These are phyloP conservation scores for Lordiphosa collinella DNA, from an alignment of 1,140 invertebrate species.

Conservation along the genomic window DNA sequence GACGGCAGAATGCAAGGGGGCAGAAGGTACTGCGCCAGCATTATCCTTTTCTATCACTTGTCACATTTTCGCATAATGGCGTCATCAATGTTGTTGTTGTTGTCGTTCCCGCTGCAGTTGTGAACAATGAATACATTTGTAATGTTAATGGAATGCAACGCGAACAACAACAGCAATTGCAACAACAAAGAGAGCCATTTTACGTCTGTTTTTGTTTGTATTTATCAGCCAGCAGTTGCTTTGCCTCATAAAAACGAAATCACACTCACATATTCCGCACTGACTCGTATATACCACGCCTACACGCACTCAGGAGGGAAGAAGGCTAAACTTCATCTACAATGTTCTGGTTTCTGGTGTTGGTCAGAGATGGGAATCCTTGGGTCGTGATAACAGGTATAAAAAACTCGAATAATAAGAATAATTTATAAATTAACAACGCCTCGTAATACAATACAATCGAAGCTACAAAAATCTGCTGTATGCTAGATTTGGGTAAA, in stretches of 20 bases:
- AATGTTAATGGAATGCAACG: slow-evolving; percentile 73
- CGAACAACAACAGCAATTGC: slow-evolving; percentile 30
- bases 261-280: background rate
- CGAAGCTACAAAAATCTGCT: too few relatives aligned
- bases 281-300: slow-evolving; percentile 17
- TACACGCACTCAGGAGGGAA: slow-evolving; percentile 17
- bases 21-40: slow-evolving; percentile 15
- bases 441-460: too few relatives aligned
- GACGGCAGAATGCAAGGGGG: background rate
- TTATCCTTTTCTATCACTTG: slow-evolving; percentile 71
- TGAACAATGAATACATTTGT: slow-evolving; percentile 75
- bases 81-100: slow-evolving; percentile 19
- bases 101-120: slow-evolving; percentile 32
- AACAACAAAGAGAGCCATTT: slow-evolving; percentile 43
- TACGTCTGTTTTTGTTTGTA: slow-evolving; percentile 52
- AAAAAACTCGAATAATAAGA: too few relatives aligned
- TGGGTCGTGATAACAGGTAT: background rate
- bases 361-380: slow-evolving; percentile 5
- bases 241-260: slow-evolving; percentile 23
- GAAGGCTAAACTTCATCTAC: slow-evolving; percentile 6
- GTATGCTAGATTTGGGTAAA: too few relatives aligned
- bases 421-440: too few relatives aligned
- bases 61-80: slow-evolving; percentile 63
- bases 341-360: slow-evolving; percentile 5
- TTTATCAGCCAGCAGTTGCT: slow-evolving; percentile 39